Evolutionary conservation across 2,888 invertebrate genomes (phyloP), one percentile per base, ranked within the genome.

Genomic region (Pollenia angustigena): DNA sequence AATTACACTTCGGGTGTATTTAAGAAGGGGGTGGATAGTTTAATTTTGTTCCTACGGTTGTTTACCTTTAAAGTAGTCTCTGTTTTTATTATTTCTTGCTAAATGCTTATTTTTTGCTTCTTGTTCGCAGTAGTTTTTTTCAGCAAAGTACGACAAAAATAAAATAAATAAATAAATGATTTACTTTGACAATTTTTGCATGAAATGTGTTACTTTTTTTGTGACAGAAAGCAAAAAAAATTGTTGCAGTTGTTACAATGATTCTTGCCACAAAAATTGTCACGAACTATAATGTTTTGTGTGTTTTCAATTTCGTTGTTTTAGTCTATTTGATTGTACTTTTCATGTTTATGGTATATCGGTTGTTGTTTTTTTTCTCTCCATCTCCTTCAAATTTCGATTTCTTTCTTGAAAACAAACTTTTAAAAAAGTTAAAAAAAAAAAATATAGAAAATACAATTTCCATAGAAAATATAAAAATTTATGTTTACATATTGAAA

Each of bases 101-200:
- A 62, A 69, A 76, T 44, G 71, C 10, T 42, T 40, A n/a, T 71
- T 40, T 71, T 48, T 32, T 71, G 44, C 40, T 46, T 81, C 40
- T 46, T 81, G 44, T 56, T 76, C 46, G 48, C n/a, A 72, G 56
- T 56, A 18, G 54, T 85, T 71, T 71, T 83, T 32, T 50, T 40
- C 66, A 58, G 6, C 18, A 71, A 64, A 62, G 71, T 64, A 32
- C 32, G 32, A 32, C 32, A 32, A 32, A 46, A 16, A 69, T 42
- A 79, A 64, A 75, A 16, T 12, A 69, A 62, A 69, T 46, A 68
- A 75, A 85, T 76, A 83, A 86, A 86, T 86, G 86, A 86, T 86
- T 86, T 86, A 86, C 82, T 86, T 86, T 86, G 86, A 86, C 82
- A 86, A 82, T 81, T 86, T 86, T 83, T 83, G 75, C 86, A 86